Evolutionary conservation across 2,888 invertebrate species (phyloP), one percentile per base, ranked within the genome.

Genomic region (Acronicta alni): DNA sequence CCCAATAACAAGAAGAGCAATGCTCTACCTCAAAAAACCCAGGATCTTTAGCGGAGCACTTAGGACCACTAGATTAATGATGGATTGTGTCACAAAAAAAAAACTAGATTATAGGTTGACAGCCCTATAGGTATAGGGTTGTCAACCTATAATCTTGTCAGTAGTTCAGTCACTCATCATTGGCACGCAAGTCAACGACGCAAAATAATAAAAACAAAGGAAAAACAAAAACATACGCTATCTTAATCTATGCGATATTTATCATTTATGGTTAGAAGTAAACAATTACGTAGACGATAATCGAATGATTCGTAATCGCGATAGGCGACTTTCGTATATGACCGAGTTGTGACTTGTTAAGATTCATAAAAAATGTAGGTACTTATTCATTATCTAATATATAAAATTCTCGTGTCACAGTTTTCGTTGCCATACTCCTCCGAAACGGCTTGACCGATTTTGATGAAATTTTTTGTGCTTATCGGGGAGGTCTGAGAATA

Each of bases 191-290:
- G 39, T 14, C 58, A n/a, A 35, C 45, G n/a, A 37, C 56, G 37
- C 41, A 63, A 47, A 64, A 47, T 45, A 14, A 42, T 17, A 46
- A 58, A 23, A 64, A 63, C 52, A 60, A 64, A 57, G 41, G 37
- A 55, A 75, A 47, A 75, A 51, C 35, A 58, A 57, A 53, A 62
- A 65, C 37, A 65, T 43, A 45, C 38, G 7, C 55, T 57, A 72
- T 63, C 58, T 17, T 9, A 35, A 72, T 66, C 57, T 63, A 48
- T 76, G 67, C 63, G 51, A 48, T 37, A 42, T 44, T 73, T 73
- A 77, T 75, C 70, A 18, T 30, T 48, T 17, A 37, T 47, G 9
- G 42, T 58, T 54, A 55, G 49, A 61, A 44, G 30, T 18, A 72
- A 42, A 35, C 41, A 58, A 54, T 49, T 56, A 59, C 39, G 47